These are phyloP conservation scores for Labeo rohita DNA, from an alignment of 2,113 vertebrate genomes.

Conservation along the genomic window DNA sequence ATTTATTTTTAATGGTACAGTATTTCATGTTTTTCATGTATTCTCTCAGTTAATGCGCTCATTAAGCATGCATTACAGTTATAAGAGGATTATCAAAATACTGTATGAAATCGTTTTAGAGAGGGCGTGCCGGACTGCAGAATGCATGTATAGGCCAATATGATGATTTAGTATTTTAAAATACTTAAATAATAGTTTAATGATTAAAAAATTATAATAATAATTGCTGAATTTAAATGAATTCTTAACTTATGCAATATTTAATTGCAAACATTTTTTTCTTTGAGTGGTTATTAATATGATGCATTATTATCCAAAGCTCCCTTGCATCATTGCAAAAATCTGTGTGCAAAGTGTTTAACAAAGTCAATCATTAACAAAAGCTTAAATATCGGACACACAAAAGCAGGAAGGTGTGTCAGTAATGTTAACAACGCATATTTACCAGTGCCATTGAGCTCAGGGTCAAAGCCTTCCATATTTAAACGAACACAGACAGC, in stretches of 20 bases:
- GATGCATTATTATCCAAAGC: not conserved
- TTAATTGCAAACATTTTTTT: not conserved
- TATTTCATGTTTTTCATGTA: too few relatives aligned
- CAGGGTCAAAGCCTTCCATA: constrained; percentile 19
- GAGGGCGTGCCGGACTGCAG: too few relatives aligned
- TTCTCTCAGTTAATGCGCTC: too few relatives aligned
- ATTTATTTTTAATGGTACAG: too few relatives aligned
- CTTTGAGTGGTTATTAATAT: not conserved
- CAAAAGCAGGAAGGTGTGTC: not conserved
- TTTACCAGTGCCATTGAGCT: constrained; percentile 17
- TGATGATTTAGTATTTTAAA: not conserved
- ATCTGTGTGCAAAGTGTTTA: not conserved
- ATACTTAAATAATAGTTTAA: not conserved
- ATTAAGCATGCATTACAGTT: not conserved
- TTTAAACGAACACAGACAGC: not conserved
- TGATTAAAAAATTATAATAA: too few relatives aligned
- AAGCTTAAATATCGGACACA: not conserved
- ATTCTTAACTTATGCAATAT: not conserved
- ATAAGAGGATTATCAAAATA: not conserved
- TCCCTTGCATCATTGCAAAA: not conserved
- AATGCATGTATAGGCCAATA: not conserved
- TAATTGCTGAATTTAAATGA: not conserved
- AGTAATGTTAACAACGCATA: not conserved
- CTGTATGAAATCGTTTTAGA: not conserved
- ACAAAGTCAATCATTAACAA: constrained; percentile 35